Conservation (phyloP, 2,113 vertebrate genomes). For the Anoplopoma fimbria region DNA sequence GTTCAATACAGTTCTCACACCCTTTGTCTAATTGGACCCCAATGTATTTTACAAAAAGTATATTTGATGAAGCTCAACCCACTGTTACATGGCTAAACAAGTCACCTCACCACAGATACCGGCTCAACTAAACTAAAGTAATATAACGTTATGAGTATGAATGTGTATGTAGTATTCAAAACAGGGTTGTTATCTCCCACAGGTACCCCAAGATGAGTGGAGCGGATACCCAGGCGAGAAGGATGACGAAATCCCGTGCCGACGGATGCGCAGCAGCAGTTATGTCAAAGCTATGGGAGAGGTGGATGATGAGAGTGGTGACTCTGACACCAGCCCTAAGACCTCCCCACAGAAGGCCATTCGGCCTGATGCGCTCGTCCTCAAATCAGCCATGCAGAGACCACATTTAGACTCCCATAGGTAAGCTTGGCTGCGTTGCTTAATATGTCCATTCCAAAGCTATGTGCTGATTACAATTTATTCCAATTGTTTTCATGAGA, state of each 20-base stretch:
- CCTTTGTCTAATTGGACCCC: conserved; percentile 48
- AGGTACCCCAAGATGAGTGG: conserved; percentile 99
- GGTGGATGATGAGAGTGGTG: conserved; percentile 93
- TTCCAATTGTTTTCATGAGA: neutral
- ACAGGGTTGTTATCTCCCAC: conserved; percentile 1
- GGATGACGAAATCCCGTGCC: conserved; percentile 96
- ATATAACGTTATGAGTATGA: neutral
- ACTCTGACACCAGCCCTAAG: conserved; percentile 95
- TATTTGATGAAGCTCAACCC: neutral
- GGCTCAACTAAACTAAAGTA: neutral
- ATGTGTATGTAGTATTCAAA: conserved; percentile 2
- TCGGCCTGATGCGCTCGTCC: conserved; percentile 90
- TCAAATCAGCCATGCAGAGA: conserved; percentile 92
- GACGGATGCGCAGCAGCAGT: conserved; percentile 97
- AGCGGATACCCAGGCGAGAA: conserved; percentile 91
- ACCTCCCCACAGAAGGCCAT: conserved; percentile 90
- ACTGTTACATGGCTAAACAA: neutral
- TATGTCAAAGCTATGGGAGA: conserved; percentile 99
- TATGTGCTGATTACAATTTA: neutral
- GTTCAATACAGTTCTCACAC: conserved; percentile 28
- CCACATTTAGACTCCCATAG: conserved; percentile 92
- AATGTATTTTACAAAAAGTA: conserved; percentile 56
- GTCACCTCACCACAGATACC: conserved; percentile 10
- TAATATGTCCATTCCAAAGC: neutral
- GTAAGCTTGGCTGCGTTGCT: conserved; percentile 80